phyloP scores from a whole-genome alignment of 1,140 invertebrate genomes.

The Drosophila bipectinata region DNA sequence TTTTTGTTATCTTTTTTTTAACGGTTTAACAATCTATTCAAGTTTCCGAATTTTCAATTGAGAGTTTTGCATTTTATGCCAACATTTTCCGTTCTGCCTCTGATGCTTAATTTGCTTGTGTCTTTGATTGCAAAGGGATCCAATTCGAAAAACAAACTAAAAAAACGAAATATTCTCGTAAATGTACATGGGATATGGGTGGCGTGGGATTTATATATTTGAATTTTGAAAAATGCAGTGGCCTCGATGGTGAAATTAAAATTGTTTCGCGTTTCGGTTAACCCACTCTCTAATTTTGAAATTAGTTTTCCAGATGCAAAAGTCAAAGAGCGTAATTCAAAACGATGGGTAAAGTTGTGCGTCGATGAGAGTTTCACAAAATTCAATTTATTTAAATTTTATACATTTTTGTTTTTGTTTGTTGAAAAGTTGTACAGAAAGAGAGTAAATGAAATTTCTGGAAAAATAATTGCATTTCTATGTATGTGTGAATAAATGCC shows the following conservation, averaged over 20 bases:
- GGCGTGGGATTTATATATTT: constrained; percentile 28
- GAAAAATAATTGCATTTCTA: constrained; percentile 37
- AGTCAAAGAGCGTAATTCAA: constrained; percentile 61
- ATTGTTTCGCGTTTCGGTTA: constrained; percentile 37
- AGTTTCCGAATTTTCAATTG: constrained; percentile 54
- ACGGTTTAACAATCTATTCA: constrained; percentile 12
- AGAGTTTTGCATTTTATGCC: constrained; percentile 80
- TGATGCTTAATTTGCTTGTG: constrained; percentile 8
- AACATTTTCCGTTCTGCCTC: constrained; percentile 72
- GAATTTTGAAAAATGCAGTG: constrained; percentile 36
- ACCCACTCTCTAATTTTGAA: constrained; percentile 42
- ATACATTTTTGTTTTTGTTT: constrained; percentile 18
- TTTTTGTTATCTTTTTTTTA: constrained; percentile 23
- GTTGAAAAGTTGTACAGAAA: constrained; percentile 50
- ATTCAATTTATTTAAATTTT: constrained; percentile 32
- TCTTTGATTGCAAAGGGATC: constrained; percentile 10
- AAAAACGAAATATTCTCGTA: constrained; percentile 7
- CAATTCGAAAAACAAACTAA: constrained; percentile 32
- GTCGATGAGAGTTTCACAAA: constrained; percentile 43
- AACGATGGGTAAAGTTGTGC: constrained; percentile 60
- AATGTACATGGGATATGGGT: constrained; percentile 25
- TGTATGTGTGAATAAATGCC: constrained; percentile 33
- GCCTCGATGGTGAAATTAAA: constrained; percentile 29
- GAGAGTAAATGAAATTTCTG: constrained; percentile 59
- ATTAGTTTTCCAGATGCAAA: constrained; percentile 51